phyloP scores from a whole-genome alignment of 2,113 vertebrate genomes.

The Loxodonta africana region DNA sequence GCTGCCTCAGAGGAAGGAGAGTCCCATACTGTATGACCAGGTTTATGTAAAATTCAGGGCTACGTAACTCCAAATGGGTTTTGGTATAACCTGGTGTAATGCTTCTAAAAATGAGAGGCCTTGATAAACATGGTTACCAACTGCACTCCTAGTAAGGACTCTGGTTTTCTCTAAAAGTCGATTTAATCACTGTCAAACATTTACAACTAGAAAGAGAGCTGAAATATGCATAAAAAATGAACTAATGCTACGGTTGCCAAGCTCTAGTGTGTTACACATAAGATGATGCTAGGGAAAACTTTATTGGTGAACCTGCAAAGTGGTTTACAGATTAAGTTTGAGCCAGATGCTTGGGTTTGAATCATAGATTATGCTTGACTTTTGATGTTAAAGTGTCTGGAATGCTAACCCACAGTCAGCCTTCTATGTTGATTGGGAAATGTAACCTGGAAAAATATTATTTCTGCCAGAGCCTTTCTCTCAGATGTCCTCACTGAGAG shows the following conservation, averaged over 20 bases:
- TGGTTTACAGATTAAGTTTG: not conserved
- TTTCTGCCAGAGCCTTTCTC: conserved; percentile 24
- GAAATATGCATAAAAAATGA: not conserved
- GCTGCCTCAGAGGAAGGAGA: not conserved
- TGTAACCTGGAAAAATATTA: not conserved
- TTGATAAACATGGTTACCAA: conserved; percentile 19
- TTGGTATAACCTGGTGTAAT: not conserved
- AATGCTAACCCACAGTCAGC: not conserved
- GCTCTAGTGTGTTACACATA: not conserved
- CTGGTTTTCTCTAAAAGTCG: not conserved
- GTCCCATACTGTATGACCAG: not conserved
- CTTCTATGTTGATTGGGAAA: conserved; percentile 16
- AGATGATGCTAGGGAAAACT: not conserved
- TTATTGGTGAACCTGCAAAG: not conserved
- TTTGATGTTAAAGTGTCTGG: not conserved
- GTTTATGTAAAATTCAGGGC: not conserved
- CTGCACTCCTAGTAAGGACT: not conserved
- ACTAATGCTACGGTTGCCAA: not conserved
- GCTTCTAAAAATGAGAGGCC: not conserved
- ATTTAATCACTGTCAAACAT: not conserved
- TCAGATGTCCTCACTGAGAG: not conserved
- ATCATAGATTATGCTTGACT: not conserved
- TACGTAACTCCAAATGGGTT: not conserved
- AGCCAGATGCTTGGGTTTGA: not conserved
- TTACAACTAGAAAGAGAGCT: conserved; percentile 3